A percentile compares a stretch with the other conserved stretches of the same genome.
These are phyloP conservation scores for Spodoptera littoralis DNA, from an alignment of 2,888 invertebrate species.

Conservation along the genomic window DNA sequence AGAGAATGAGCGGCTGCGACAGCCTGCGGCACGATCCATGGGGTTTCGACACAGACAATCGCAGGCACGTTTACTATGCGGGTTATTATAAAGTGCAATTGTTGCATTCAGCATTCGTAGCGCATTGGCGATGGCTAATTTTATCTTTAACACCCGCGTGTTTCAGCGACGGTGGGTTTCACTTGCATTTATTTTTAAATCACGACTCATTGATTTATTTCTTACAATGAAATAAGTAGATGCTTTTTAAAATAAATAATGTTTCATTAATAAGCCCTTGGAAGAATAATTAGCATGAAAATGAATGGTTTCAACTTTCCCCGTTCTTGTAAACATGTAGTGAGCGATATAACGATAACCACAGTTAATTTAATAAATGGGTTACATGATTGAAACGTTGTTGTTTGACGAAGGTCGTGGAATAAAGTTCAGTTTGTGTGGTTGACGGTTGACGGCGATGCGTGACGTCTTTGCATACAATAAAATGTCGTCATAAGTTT, in stretches of 20 bases:
- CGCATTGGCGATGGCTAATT: constrained; percentile 66
- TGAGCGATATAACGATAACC: constrained; percentile 40
- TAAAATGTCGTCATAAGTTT: constrained; percentile 59
- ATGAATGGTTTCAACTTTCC: constrained; percentile 44
- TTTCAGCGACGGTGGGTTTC: constrained; percentile 38
- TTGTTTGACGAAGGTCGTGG: constrained; percentile 38
- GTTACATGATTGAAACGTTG: constrained; percentile 38
- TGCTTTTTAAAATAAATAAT: constrained; percentile 19
- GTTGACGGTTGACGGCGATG: constrained; percentile 12
- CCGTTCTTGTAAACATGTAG: constrained; percentile 47
- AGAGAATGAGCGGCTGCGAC: constrained; percentile 75
- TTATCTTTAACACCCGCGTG: constrained; percentile 55
- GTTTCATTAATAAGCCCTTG: constrained; percentile 27
- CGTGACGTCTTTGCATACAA: constrained; percentile 16
- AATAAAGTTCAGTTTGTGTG: constrained; percentile 40
- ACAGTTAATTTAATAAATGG: constrained; percentile 51
- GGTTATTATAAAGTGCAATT: constrained; percentile 80
- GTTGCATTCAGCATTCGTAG: constrained; percentile 74
- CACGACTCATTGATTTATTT: constrained; percentile 12
- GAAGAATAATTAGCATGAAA: constrained; percentile 42
- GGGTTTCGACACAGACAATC: constrained; percentile 75
- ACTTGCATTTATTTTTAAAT: constrained; percentile 39
- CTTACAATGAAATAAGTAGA: constrained; percentile 16
- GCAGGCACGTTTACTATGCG: constrained; percentile 79
- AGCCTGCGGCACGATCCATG: constrained; percentile 61